A percentile compares a stretch with the other conserved stretches of the same genome.
Evolutionary conservation across 2,888 invertebrate genomes (phyloP).

Genomic region (Morpho deidamia): DNA sequence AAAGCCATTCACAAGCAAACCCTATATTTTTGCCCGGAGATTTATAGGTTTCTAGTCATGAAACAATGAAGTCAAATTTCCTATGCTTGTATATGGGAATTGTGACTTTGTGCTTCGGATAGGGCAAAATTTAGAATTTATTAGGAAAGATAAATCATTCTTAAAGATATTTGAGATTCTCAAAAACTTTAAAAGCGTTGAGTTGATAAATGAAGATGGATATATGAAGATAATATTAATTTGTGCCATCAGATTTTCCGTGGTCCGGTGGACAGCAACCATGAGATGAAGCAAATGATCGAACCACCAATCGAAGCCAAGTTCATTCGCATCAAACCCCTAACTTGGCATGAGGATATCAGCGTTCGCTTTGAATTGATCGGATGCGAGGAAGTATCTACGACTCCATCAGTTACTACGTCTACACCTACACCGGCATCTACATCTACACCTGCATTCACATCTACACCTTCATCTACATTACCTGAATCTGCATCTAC

Average conservation of each 20-base stretch:
- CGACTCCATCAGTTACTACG: conserved; percentile 23
- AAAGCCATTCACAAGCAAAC: no score
- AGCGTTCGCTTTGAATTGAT: conserved; percentile 85
- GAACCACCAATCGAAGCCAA: conserved; percentile 86
- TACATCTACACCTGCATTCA: conserved; percentile 14
- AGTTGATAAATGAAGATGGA: neutral
- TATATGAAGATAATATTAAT: neutral
- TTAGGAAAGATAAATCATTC: no score
- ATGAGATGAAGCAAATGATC: conserved; percentile 81
- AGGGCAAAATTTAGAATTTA: no score
- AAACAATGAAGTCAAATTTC: no score
- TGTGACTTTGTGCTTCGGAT: no score
- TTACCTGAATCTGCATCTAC: neutral
- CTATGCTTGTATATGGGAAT: no score
- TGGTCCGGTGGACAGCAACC: conserved; percentile 81
- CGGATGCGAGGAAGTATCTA: conserved; percentile 77
- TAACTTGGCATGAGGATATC: conserved; percentile 84
- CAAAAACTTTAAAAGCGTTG: no score
- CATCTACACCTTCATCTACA: conserved; percentile 23
- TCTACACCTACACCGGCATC: conserved; percentile 19
- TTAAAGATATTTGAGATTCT: no score
- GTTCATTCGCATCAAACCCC: conserved; percentile 83
- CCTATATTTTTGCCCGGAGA: no score
- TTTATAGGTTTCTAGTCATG: no score
- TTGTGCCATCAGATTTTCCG: conserved; percentile 80